Evolutionary conservation across 2,888 invertebrate genomes (phyloP).

Genomic region (Pseudanteris insignis): DNA sequence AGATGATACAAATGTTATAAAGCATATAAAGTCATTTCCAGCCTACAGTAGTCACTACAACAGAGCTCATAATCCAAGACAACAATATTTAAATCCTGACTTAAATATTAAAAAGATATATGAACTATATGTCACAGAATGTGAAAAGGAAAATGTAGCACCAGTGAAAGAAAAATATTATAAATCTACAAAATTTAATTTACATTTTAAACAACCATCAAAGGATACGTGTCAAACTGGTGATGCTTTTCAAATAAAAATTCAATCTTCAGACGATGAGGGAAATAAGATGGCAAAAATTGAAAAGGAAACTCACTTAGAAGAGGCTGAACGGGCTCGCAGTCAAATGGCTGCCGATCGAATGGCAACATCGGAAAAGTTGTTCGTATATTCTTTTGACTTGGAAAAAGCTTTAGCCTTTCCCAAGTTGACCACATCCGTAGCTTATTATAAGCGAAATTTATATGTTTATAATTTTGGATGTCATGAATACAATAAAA

Average conservation of each 20-base stretch:
- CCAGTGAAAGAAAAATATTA: constrained; percentile 34
- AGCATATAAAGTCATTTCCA: not conserved
- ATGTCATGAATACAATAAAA: constrained; percentile 1
- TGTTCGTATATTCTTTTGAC: no score
- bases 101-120: constrained; percentile 22
- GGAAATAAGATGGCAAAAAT: constrained; percentile 16
- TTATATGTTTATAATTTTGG: constrained; percentile 49
- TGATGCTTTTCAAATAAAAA: constrained; percentile 5
- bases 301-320: no score
- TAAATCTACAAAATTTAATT: constrained; percentile 2
- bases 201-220: constrained; percentile 6
- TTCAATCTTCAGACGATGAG: no score
- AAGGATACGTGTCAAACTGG: constrained; percentile 3
- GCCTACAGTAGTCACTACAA: constrained; percentile 34
- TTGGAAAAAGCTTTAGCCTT: constrained; percentile 47
- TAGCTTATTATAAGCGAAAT: constrained; percentile 53
- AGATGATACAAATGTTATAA: constrained; percentile 12
- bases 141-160: constrained; percentile 40
- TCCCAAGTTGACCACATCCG: constrained; percentile 49
- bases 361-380: no score
- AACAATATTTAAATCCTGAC: constrained; percentile 46
- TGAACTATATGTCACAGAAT: constrained; percentile 43
- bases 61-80: constrained; percentile 39
- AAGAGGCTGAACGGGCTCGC: no score
- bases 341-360: no score